These are phyloP conservation scores for Myotis brandtii DNA, from an alignment of 2,113 vertebrate genomes.

Conservation along the genomic window DNA sequence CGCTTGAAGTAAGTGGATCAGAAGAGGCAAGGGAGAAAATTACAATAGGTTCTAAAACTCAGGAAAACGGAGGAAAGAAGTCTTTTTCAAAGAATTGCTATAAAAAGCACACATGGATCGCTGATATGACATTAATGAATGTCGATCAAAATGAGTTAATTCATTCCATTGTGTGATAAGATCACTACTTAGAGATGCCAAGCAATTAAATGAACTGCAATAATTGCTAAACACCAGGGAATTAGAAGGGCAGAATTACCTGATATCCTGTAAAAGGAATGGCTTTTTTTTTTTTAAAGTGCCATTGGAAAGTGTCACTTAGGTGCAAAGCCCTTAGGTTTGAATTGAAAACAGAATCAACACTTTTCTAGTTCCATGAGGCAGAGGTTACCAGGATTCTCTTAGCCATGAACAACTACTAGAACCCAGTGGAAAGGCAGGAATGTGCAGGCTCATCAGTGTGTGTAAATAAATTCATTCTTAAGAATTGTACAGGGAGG, in stretches of 20 bases:
- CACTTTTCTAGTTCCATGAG: not conserved
- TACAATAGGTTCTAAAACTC: not conserved
- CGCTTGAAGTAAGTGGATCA: not conserved
- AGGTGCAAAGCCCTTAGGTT: not conserved
- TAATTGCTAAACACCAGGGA: not conserved
- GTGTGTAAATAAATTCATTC: not conserved
- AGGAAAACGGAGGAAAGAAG: not conserved
- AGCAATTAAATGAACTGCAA: not conserved
- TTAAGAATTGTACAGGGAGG: not conserved
- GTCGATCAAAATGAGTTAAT: conserved; percentile 13
- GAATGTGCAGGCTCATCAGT: not conserved
- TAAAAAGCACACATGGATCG: not conserved
- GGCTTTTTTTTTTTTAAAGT: not conserved
- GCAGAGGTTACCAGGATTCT: not conserved
- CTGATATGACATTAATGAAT: not conserved
- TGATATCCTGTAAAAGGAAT: not conserved
- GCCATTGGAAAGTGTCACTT: not conserved
- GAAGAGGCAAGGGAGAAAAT: not conserved
- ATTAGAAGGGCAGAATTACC: conserved; percentile 38
- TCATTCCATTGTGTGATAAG: conserved; percentile 24
- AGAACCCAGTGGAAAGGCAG: not conserved
- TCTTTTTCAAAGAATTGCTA: not conserved
- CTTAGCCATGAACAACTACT: not conserved
- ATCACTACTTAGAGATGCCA: not conserved
- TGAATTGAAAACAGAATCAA: conserved; percentile 28